Evolutionary conservation across 2,888 invertebrate species (phyloP), one percentile per base, ranked within the genome.

Genomic region (Acleris literana): DNA sequence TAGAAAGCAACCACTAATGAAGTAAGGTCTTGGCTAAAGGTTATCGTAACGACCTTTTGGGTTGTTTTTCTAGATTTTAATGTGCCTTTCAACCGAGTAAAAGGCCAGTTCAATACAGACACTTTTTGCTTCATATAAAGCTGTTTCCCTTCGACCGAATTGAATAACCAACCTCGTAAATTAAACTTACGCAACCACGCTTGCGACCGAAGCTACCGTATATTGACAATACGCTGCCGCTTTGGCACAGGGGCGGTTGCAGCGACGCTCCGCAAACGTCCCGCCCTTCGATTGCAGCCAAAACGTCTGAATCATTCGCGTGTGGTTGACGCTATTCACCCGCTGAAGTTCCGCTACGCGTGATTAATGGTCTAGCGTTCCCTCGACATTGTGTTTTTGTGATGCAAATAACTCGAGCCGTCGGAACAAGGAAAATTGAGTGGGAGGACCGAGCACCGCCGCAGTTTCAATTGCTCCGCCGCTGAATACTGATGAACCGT

Each of bases 351-450:
- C 86, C 86, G 85, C 82, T 84, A 83, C 84, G 83, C 81, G 88
- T 91, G 92, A 91, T 92, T 92, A 92, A 92, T 92, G 87, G 88
- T 87, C 85, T 80, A 84, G 86, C 88, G 86, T 86, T 87, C 90
- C 87, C 88, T 81, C 88, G 86, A 91, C 90, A 90, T 90, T 88
- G 89, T 90, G 92, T 91, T 92, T 92, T 92, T 92, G 91, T 92
- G 90, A 92, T 92, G 92, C 92, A 92, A 92, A 92, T 92, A 89
- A 90, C 89, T 90, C 85, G 86, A 88, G 86, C 87, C 87, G 86
- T 87, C 90, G 90, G 89, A 90, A 90, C 90, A 88, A 88, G 90
- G 88, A 88, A 88, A 90, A 90, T 90, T 90, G 88, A 88, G 90
- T 87, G 88, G 88, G 88, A 88, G 89, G 88, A 83, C 86, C 83